Conservation (phyloP, 2,797 vertebrate genomes). For the Gymnodraco acuticeps region DNA sequence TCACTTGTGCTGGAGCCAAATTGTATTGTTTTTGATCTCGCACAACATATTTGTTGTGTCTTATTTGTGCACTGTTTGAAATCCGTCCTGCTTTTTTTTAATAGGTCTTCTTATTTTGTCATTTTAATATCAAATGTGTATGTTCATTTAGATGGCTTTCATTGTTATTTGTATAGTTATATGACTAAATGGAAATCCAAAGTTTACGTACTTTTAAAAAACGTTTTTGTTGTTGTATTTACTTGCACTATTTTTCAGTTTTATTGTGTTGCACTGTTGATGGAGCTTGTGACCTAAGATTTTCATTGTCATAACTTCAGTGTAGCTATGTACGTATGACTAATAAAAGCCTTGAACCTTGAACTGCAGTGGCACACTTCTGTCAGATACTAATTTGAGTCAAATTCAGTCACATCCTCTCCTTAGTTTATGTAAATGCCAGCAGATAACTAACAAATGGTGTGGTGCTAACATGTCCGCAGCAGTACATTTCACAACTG, state of each 20-base stretch:
- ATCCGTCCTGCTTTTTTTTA: slow-evolving; percentile 4
- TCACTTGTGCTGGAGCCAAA: slow-evolving; percentile 51
- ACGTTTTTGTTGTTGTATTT: too few species aligned
- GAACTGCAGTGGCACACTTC: slow-evolving; percentile 6
- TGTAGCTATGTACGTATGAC: too few species aligned
- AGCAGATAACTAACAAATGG: slow-evolving; percentile 56
- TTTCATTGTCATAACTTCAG: too few species aligned
- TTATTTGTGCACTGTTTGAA: not conserved
- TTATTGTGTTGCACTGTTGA: too few species aligned
- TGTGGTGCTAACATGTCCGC: slow-evolving; percentile 51
- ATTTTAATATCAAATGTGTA: not conserved
- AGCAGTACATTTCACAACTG: slow-evolving; percentile 82
- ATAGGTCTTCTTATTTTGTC: not conserved
- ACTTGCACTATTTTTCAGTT: too few species aligned
- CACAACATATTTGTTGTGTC: slow-evolving; percentile 9
- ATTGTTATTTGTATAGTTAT: slow-evolving; percentile 11
- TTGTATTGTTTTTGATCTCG: slow-evolving; percentile 46
- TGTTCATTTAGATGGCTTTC: slow-evolving; percentile 3
- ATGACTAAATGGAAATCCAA: slow-evolving; percentile 4
- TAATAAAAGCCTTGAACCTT: too few species aligned
- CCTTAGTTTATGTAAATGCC: slow-evolving; percentile 56
- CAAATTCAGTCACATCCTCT: slow-evolving; percentile 47
- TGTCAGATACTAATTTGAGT: slow-evolving; percentile 49
- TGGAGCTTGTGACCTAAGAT: too few species aligned
- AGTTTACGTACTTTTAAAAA: not conserved